phyloP scores from a whole-genome alignment of 1,140 invertebrate species.

The Calycopis cecrops region DNA sequence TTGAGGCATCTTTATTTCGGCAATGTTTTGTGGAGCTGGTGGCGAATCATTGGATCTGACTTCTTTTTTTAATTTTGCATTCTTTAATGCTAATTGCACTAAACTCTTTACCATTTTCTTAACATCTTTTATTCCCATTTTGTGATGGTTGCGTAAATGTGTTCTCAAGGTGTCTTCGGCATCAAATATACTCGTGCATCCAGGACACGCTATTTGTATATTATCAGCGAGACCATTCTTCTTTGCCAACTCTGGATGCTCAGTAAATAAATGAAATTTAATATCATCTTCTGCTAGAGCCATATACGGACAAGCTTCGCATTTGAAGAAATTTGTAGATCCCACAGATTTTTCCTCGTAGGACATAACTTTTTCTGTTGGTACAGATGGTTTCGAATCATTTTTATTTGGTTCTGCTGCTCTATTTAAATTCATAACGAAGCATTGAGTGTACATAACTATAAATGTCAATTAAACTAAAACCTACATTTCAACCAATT shows the following conservation, averaged over 20 bases:
- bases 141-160: slow-evolving; percentile 67
- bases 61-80: slow-evolving; percentile 66
- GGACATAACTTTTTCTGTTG: slow-evolving; percentile 64
- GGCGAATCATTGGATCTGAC: slow-evolving; percentile 27
- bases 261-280: slow-evolving; percentile 66
- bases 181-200: slow-evolving; percentile 60
- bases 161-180: slow-evolving; percentile 59
- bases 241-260: slow-evolving; percentile 58
- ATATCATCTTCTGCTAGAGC: slow-evolving; percentile 67
- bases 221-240: slow-evolving; percentile 63
- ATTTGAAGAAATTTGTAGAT: slow-evolving; percentile 65
- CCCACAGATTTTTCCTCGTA: slow-evolving; percentile 70
- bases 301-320: slow-evolving; percentile 70
- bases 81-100: slow-evolving; percentile 63
- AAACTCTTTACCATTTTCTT: slow-evolving; percentile 68
- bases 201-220: slow-evolving; percentile 63
- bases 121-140: slow-evolving; percentile 70
- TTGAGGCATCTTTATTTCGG: slow-evolving; percentile 59
- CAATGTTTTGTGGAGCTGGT: slow-evolving; percentile 30
- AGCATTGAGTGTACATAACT: slow-evolving; percentile 42
- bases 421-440: slow-evolving; percentile 40
- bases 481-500: slow-evolving; percentile 11
- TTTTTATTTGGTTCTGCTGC: slow-evolving; percentile 25
- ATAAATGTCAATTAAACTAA: not conserved
- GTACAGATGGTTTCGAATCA: slow-evolving; percentile 34